Percentiles rank a stretch among this genome's conserved stretches.
These are phyloP conservation scores for Chionomys nivalis DNA, from an alignment of 2,113 vertebrate genomes.

Conservation along the genomic window DNA sequence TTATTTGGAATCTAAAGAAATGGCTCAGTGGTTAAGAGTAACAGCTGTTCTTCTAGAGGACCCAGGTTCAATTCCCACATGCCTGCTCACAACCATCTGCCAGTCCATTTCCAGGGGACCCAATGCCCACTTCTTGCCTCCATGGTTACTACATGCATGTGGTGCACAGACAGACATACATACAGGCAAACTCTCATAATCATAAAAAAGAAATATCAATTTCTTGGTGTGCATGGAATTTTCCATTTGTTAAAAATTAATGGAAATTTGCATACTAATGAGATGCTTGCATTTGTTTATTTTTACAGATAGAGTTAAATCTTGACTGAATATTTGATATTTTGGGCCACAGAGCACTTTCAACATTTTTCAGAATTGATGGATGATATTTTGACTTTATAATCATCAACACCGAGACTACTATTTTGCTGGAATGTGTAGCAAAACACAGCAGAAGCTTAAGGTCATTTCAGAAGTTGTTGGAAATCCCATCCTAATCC, in stretches of 20 bases:
- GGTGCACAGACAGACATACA: neutral
- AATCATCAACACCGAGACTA: neutral
- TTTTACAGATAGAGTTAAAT: neutral
- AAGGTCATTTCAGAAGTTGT: neutral
- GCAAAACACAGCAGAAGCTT: neutral
- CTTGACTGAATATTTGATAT: neutral
- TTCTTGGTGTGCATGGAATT: neutral
- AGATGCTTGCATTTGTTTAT: neutral
- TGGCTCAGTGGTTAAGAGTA: neutral
- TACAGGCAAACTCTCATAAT: neutral
- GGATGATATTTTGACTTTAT: neutral
- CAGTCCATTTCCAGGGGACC: neutral
- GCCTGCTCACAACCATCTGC: neutral
- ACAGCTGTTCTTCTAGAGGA: neutral
- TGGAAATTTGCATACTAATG: neutral
- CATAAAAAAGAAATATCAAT: neutral
- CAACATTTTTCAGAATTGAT: neutral
- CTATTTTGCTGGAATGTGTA: neutral
- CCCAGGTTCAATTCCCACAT: neutral
- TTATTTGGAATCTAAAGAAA: neutral
- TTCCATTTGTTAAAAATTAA: neutral
- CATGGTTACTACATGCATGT: neutral
- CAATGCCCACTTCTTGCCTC: neutral
- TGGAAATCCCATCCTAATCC: neutral
- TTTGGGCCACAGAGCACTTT: neutral